phyloP scores from a whole-genome alignment of 2,888 invertebrate species.

The Lasioglossum marginatum region DNA sequence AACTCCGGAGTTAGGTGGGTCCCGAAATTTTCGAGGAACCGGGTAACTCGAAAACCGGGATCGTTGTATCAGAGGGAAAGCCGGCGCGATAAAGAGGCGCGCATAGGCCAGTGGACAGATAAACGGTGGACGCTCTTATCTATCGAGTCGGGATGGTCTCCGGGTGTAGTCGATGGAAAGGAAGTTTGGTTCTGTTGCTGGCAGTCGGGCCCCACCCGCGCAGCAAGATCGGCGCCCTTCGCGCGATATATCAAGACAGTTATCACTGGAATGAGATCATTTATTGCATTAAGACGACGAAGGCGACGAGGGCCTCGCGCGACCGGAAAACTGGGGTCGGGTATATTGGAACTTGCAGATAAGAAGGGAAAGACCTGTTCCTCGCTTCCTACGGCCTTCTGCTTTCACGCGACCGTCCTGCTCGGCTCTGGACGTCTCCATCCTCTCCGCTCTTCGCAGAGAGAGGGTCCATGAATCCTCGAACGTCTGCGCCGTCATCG shows the following conservation, averaged over 20 bases:
- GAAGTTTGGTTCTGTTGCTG: constrained; percentile 46
- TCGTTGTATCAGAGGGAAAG: not conserved
- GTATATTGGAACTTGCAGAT: constrained; percentile 80
- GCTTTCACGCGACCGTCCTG: constrained; percentile 11
- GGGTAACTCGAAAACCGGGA: not conserved
- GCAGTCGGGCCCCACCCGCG: constrained; percentile 6
- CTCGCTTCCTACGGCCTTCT: constrained; percentile 8
- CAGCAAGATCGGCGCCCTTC: constrained; percentile 52
- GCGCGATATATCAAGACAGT: constrained; percentile 80
- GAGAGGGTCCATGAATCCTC: constrained; percentile 35
- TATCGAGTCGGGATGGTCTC: constrained; percentile 54
- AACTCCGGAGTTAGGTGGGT: not conserved
- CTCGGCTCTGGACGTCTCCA: constrained; percentile 32
- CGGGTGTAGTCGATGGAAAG: constrained; percentile 43
- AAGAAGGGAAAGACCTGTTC: constrained; percentile 69
- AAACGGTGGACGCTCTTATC: constrained; percentile 54
- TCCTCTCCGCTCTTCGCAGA: constrained; percentile 18
- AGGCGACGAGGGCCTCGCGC: constrained; percentile 55
- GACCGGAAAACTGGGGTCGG: constrained; percentile 71
- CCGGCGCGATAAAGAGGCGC: constrained; percentile 35
- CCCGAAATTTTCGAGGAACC: not conserved
- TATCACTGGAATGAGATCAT: constrained; percentile 81
- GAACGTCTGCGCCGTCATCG: constrained; percentile 45
- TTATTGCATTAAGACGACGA: constrained; percentile 79
- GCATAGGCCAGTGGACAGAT: constrained; percentile 47